These are phyloP conservation scores for Rhyacophila brunnea DNA, from an alignment of 1,140 invertebrate species.

Conservation along the genomic window DNA sequence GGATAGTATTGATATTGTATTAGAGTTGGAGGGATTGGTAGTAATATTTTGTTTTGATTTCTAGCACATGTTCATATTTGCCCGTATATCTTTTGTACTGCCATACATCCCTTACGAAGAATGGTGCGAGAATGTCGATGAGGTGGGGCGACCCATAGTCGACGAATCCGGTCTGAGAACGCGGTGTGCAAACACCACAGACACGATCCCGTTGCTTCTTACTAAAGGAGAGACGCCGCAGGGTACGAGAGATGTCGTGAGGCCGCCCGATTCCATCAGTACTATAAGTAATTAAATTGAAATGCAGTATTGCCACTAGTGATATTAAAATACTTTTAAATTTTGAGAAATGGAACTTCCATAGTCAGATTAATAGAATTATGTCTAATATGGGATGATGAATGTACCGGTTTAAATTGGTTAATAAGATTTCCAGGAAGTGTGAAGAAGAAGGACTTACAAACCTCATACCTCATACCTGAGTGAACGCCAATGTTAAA, in stretches of 20 bases:
- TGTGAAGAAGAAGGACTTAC: too few relatives aligned
- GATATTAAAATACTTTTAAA: background rate
- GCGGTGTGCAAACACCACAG: slow-evolving; percentile 12
- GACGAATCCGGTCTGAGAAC: slow-evolving; percentile 3
- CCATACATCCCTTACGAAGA: slow-evolving; percentile 31
- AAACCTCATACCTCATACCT: too few relatives aligned
- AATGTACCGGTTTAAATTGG: too few relatives aligned
- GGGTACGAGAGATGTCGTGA: slow-evolving; percentile 6
- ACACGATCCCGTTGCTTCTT: slow-evolving; percentile 30
- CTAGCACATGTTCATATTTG: slow-evolving; percentile 29
- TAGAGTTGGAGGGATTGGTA: background rate
- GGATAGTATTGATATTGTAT: too few relatives aligned
- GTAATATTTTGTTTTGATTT: slow-evolving; percentile 8
- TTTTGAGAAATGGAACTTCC: background rate
- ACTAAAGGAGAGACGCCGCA: slow-evolving; percentile 24
- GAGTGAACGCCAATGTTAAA: too few relatives aligned
- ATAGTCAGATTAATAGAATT: background rate
- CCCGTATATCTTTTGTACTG: slow-evolving; percentile 21
- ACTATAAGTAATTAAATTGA: slow-evolving; percentile 25
- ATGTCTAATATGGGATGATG: background rate
- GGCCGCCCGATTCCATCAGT: slow-evolving; percentile 24
- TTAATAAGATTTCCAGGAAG: too few relatives aligned
- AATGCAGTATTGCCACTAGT: background rate
- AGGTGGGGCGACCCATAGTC: slow-evolving; percentile 10
- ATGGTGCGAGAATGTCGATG: slow-evolving; percentile 11